Evolutionary conservation across 2,888 invertebrate species (phyloP), one percentile per base, ranked within the genome.

Genomic region (Euplagia quadripunctaria): DNA sequence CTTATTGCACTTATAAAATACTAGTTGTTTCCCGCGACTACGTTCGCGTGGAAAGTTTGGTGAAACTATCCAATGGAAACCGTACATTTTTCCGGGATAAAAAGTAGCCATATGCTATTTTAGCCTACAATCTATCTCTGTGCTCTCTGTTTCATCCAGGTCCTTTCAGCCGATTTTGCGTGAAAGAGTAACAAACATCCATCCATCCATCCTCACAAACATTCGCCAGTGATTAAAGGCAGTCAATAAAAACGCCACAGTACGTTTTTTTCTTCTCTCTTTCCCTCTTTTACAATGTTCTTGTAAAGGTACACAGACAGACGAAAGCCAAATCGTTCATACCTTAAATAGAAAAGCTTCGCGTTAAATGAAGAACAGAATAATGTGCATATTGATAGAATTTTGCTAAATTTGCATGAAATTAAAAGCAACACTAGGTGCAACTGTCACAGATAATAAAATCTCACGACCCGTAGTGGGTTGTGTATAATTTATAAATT

Each of bases 401-500:
- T 51, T 31, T 66, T 51, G 9, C 31, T 31, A 61, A 66, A n/a
- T 49, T 51, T 46, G 42, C 55, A 68, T 43, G n/a, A 55, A n/a
- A 52, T 42, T 42, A 43, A 68, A 68, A 68, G 8, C 31, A 31
- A 14, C 20, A 31, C 41, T 51, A 51, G 66, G 51, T 17, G 49
- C 51, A 66, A 66, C 66, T 66, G 41, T 66, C 51, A 7, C 41
- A 66, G 66, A 69, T 61, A 69, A 77, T 79, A 79, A 79, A 80
- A 83, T 81, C 79, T 72, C 74, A 68, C 77, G 64, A 42, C 79
- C 76, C 80, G 83, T 84, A 84, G 51, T 69, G 66, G 58, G 42
- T 6, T 67, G 72, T 65, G 73, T 72, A 72, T 79, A 63, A 81
- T 82, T 79, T 82, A 79, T 78, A 79, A 84, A 81, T 87, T 87